Evolutionary conservation across 2,888 invertebrate species (phyloP).

Genomic region (Anorthoa munda): DNA sequence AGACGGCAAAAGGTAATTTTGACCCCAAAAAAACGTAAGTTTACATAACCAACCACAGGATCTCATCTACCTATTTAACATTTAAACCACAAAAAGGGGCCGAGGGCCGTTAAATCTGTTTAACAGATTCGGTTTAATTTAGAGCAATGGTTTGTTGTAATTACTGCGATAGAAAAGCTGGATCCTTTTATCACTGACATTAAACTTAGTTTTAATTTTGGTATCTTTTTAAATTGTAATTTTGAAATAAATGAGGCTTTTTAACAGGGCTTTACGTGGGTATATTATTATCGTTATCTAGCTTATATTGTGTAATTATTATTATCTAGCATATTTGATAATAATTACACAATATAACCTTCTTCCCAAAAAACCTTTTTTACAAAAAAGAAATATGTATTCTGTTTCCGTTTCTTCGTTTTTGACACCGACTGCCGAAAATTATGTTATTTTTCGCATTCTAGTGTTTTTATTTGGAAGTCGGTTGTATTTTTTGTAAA

Average conservation of each 20-base stretch:
- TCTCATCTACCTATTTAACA: conserved; percentile 41
- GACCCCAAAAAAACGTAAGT: conserved; percentile 9
- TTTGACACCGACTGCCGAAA: too few species aligned
- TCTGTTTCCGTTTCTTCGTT: too few species aligned
- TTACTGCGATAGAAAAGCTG: conserved; percentile 48
- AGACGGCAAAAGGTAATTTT: conserved; percentile 13
- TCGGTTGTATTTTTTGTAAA: too few species aligned
- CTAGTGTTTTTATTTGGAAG: too few species aligned
- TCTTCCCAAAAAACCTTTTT: too few species aligned
- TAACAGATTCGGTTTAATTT: conserved; percentile 60
- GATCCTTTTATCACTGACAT: conserved; percentile 23
- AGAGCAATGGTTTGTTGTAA: conserved; percentile 51
- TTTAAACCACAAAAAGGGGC: conserved; percentile 42
- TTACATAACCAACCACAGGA: conserved; percentile 18
- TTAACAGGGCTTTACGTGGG: not conserved
- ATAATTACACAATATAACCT: too few species aligned
- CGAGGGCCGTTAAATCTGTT: conserved; percentile 47
- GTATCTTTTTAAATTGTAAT: conserved; percentile 19
- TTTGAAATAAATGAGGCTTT: conserved; percentile 3
- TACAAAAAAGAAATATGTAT: too few species aligned
- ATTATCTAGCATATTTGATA: too few species aligned
- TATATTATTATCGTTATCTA: not conserved
- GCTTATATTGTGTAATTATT: not conserved
- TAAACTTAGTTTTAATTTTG: conserved; percentile 21
- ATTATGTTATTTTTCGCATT: too few species aligned